Evolutionary conservation across 2,113 vertebrate species (phyloP).

Genomic region (Misgurnus mizolepis): DNA sequence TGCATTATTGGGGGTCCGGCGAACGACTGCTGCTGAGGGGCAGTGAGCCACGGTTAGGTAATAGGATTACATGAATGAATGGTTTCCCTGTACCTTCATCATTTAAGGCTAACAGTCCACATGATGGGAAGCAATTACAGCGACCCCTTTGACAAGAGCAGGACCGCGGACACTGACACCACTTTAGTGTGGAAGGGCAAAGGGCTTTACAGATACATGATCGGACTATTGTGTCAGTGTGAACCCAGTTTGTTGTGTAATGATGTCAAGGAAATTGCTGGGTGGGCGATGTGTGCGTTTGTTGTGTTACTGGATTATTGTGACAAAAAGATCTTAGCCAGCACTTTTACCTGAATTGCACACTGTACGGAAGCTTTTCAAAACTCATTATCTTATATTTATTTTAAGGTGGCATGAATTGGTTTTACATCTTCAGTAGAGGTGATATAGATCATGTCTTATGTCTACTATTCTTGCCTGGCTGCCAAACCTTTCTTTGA

Average conservation of each 20-base stretch:
- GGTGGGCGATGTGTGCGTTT: neutral
- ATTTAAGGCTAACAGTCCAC: constrained; percentile 47
- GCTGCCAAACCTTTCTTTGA: no score
- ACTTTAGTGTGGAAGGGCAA: neutral
- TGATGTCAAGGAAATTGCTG: neutral
- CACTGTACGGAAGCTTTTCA: no score
- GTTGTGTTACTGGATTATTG: neutral
- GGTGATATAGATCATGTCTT: no score
- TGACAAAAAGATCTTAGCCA: no score
- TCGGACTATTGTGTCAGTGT: neutral
- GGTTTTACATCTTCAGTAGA: no score
- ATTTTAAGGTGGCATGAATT: no score
- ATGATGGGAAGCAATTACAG: constrained; percentile 52
- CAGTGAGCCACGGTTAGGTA: constrained; percentile 20
- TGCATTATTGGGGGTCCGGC: constrained; percentile 10
- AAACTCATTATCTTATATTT: no score
- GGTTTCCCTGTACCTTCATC: constrained; percentile 42
- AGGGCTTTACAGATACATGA: neutral
- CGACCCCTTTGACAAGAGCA: constrained; percentile 31
- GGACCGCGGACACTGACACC: constrained; percentile 34
- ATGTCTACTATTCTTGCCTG: no score
- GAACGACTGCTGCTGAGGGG: neutral
- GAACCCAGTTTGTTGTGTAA: neutral
- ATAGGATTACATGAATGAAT: constrained; percentile 49
- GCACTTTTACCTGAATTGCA: no score